These are phyloP conservation scores for Ashinkailepas kermadecensis DNA, from an alignment of 2,888 invertebrate species.

Conservation along the genomic window DNA sequence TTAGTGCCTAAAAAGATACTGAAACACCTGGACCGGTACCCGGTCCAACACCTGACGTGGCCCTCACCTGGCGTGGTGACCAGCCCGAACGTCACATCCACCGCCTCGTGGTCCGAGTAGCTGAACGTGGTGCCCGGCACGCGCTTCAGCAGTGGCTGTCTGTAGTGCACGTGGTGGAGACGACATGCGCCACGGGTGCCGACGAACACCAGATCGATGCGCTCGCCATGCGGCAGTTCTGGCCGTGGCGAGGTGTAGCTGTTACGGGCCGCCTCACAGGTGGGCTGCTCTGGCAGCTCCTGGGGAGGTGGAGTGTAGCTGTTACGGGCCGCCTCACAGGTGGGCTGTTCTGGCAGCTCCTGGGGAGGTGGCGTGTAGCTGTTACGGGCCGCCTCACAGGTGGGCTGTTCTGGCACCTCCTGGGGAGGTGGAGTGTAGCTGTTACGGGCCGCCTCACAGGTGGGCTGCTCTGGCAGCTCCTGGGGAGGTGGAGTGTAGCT, in stretches of 20 bases:
- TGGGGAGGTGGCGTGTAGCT: too few species aligned
- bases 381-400: too few species aligned
- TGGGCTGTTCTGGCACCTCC: too few species aligned
- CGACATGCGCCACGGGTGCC: conserved; percentile 53
- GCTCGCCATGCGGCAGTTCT: conserved; percentile 61
- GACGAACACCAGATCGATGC: conserved; percentile 40
- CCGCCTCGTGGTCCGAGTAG: conserved; percentile 86
- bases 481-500: too few species aligned
- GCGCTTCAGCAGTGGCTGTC: conserved; percentile 62
- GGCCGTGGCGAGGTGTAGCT: conserved; percentile 60
- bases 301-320: not conserved
- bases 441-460: too few species aligned
- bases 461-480: too few species aligned
- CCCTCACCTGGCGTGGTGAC: not conserved
- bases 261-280: conserved; percentile 72
- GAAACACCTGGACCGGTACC: too few species aligned
- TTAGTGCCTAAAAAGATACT: too few species aligned
- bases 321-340: too few species aligned
- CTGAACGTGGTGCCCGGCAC: conserved; percentile 65
- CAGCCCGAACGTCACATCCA: conserved; percentile 50
- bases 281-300: conserved; percentile 41
- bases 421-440: too few species aligned
- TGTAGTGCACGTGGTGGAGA: conserved; percentile 48
- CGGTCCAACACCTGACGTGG: not conserved
- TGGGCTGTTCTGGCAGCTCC: too few species aligned